Percentiles rank a stretch among this genome's conserved stretches.
phyloP scores from a whole-genome alignment of 2,888 invertebrate species.

The Andrena fulva region DNA sequence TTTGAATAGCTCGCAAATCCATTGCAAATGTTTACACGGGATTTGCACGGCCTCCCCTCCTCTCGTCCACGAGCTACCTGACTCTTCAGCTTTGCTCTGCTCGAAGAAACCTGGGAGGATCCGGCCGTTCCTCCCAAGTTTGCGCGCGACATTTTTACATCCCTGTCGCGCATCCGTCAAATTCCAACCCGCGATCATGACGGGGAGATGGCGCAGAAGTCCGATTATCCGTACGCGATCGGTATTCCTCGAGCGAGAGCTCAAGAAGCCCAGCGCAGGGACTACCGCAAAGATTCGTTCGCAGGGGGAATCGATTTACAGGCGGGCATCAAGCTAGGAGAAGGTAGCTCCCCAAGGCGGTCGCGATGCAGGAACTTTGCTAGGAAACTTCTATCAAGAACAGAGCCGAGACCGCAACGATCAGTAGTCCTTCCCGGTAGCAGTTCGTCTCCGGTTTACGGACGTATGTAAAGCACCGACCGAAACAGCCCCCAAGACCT shows the following conservation, averaged over 20 bases:
- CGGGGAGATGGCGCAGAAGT: neutral
- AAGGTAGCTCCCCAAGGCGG: constrained; percentile 63
- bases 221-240: neutral
- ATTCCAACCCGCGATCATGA: neutral
- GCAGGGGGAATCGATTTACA: constrained; percentile 49
- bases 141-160: neutral
- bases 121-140: constrained; percentile 2
- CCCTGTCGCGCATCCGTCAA: neutral
- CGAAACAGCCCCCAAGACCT: constrained; percentile 80
- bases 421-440: constrained; percentile 83
- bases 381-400: constrained; percentile 73
- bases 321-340: constrained; percentile 44
- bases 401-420: constrained; percentile 82
- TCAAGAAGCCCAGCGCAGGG: neutral
- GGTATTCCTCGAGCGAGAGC: neutral
- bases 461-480: constrained; percentile 83
- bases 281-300: constrained; percentile 12
- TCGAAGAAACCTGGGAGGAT: constrained; percentile 36
- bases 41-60: constrained; percentile 76
- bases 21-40: constrained; percentile 85
- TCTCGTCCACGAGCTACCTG: constrained; percentile 59
- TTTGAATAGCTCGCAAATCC: constrained; percentile 85
- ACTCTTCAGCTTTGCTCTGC: constrained; percentile 53
- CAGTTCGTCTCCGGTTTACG: constrained; percentile 84
- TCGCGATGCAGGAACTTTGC: constrained; percentile 70